Evolutionary conservation across 2,888 invertebrate species (phyloP).

Genomic region (Drosophila ezoana): DNA sequence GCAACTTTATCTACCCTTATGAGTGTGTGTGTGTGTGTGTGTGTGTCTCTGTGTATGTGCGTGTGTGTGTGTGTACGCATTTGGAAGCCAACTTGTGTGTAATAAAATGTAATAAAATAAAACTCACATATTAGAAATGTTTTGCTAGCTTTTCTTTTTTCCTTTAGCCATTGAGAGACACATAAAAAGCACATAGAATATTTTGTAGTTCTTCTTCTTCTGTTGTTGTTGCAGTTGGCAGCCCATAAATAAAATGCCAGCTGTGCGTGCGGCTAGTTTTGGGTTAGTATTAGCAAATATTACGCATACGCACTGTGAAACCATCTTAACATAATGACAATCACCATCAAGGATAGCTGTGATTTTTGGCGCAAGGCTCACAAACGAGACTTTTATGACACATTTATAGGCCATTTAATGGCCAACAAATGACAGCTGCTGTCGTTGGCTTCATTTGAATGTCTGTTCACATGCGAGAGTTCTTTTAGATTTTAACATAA

Average conservation of each 20-base stretch:
- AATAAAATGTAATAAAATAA: conserved; percentile 80
- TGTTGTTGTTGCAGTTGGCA: conserved; percentile 31
- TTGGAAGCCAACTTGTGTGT: conserved; percentile 75
- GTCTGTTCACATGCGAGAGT: conserved; percentile 4
- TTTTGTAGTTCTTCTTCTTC: conserved; percentile 27
- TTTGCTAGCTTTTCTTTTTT: conserved; percentile 46
- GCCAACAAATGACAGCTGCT: conserved; percentile 41
- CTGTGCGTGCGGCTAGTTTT: conserved; percentile 44
- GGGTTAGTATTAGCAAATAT: conserved; percentile 59
- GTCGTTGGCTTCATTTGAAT: conserved; percentile 45
- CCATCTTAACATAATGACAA: conserved; percentile 38
- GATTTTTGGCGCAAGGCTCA: conserved; percentile 29
- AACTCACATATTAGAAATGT: conserved; percentile 77
- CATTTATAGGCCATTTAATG: conserved; percentile 54
- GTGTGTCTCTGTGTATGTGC: conserved; percentile 1
- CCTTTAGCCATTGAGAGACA: conserved; percentile 9
- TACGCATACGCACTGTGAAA: conserved; percentile 49
- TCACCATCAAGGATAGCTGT: conserved; percentile 36
- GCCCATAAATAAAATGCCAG: conserved; percentile 50
- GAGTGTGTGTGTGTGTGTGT: not conserved
- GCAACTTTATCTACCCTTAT: conserved; percentile 54
- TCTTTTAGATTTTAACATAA: conserved; percentile 10
- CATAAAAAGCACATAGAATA: conserved; percentile 47
- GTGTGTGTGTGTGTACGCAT: conserved; percentile 52
- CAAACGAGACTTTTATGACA: conserved; percentile 51